Percentiles rank a stretch among this genome's conserved stretches.
These are phyloP conservation scores for Phrixothrix hirtus DNA, from an alignment of 2,888 invertebrate genomes.

Conservation along the genomic window DNA sequence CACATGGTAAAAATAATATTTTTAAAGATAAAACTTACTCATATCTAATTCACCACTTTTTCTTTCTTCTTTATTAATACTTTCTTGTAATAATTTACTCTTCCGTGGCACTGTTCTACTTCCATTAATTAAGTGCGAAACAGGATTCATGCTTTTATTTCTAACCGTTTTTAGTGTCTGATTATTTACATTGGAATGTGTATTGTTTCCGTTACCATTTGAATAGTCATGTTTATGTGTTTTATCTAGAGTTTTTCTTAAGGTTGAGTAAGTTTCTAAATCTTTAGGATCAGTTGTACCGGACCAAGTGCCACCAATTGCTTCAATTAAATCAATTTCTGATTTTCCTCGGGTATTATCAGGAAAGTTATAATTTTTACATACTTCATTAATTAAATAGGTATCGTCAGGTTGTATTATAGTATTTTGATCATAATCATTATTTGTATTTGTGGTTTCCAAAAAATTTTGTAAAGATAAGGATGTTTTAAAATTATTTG, in stretches of 20 bases:
- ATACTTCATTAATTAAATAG: slow-evolving; percentile 42
- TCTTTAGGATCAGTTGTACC: slow-evolving; percentile 41
- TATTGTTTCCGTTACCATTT: slow-evolving; percentile 1
- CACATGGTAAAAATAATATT: not conserved
- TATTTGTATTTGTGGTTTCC: slow-evolving; percentile 51
- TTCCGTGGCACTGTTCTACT: slow-evolving; percentile 47
- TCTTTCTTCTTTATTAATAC: slow-evolving; percentile 29
- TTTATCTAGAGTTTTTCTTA: slow-evolving; percentile 41
- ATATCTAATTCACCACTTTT: slow-evolving; percentile 26
- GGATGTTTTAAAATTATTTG: slow-evolving; percentile 40
- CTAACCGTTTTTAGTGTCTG: slow-evolving; percentile 44
- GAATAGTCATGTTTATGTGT: slow-evolving; percentile 37
- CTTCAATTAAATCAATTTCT: slow-evolving; percentile 52
- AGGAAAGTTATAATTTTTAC: slow-evolving; percentile 33
- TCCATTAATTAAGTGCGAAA: slow-evolving; percentile 62
- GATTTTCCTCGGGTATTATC: slow-evolving; percentile 44
- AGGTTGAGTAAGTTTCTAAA: slow-evolving; percentile 42
- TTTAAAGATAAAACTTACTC: slow-evolving; percentile 26
- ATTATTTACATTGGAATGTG: slow-evolving; percentile 28
- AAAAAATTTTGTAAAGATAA: slow-evolving; percentile 50
- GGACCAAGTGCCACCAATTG: slow-evolving; percentile 48
- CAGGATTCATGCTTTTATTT: slow-evolving; percentile 64
- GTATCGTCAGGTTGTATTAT: slow-evolving; percentile 52
- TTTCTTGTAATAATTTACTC: slow-evolving; percentile 37
- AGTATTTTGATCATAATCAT: slow-evolving; percentile 55